Evolutionary conservation across 2,113 vertebrate genomes (phyloP).

Genomic region (Lycaon pictus): DNA sequence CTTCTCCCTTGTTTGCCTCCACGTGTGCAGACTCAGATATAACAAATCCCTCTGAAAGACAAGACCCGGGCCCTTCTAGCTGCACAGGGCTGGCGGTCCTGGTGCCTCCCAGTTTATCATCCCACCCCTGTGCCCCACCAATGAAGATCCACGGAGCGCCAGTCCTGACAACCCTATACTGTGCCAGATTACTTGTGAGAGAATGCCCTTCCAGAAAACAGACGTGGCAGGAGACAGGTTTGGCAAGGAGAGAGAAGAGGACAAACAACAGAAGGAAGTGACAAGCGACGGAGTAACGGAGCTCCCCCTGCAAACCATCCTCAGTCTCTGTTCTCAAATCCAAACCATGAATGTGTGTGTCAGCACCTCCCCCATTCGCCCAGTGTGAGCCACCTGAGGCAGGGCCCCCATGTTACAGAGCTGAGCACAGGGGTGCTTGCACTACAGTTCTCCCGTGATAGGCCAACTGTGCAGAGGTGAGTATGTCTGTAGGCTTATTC

Average conservation of each 20-base stretch:
- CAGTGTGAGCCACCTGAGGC: fast-evolving
- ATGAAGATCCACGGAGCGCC: fast-evolving
- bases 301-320: fast-evolving
- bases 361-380: not conserved
- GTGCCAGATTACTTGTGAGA: not conserved
- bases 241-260: not conserved
- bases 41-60: not conserved
- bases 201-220: not conserved
- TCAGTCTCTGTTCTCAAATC: not conserved
- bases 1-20: fast-evolving
- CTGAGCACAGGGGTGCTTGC: not conserved
- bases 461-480: fast-evolving
- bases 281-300: not conserved
- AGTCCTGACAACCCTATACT: fast-evolving
- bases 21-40: not conserved
- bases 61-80: fast-evolving
- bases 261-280: not conserved
- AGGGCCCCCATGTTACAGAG: not conserved
- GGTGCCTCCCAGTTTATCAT: no score
- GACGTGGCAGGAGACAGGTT: not conserved
- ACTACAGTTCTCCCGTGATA: fast-evolving
- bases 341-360: fast-evolving
- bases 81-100: not conserved
- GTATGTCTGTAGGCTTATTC: fast-evolving
- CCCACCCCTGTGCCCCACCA: not conserved